Conservation (phyloP, 2,113 vertebrate genomes). For the Prinia subflava region DNA sequence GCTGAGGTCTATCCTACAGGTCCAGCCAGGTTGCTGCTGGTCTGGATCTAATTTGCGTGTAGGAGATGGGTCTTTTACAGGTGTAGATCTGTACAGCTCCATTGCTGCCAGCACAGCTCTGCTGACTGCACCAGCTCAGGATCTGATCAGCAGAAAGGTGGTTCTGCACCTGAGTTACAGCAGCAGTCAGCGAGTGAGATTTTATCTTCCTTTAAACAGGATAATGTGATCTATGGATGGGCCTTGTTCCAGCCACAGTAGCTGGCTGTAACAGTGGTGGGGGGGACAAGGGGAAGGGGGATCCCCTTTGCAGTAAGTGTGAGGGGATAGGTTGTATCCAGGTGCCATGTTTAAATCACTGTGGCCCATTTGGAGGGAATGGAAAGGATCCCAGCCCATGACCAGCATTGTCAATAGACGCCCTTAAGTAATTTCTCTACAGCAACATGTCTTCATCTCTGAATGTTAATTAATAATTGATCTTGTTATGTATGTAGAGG, state of each 20-base stretch:
- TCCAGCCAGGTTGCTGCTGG: background rate
- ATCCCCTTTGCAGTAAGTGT: background rate
- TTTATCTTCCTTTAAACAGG: background rate
- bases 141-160: background rate
- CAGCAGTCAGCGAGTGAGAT: background rate
- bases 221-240: background rate
- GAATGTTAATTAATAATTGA: slow-evolving; percentile 58
- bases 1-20: background rate
- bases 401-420: background rate
- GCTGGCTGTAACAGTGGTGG: background rate
- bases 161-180: background rate
- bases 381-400: background rate
- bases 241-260: background rate
- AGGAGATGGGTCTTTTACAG: background rate
- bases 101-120: background rate
- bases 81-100: background rate
- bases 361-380: rapidly evolving
- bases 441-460: background rate
- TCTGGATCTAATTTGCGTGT: background rate
- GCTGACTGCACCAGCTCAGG: background rate
- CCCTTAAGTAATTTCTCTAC: slow-evolving; percentile 4
- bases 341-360: background rate
- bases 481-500: slow-evolving; percentile 15
- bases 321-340: background rate
- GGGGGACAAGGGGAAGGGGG: background rate